A percentile compares a stretch with the other conserved stretches of the same genome.
Conservation (phyloP, 2,888 invertebrate species). For the Willowsia nigromaculata region DNA sequence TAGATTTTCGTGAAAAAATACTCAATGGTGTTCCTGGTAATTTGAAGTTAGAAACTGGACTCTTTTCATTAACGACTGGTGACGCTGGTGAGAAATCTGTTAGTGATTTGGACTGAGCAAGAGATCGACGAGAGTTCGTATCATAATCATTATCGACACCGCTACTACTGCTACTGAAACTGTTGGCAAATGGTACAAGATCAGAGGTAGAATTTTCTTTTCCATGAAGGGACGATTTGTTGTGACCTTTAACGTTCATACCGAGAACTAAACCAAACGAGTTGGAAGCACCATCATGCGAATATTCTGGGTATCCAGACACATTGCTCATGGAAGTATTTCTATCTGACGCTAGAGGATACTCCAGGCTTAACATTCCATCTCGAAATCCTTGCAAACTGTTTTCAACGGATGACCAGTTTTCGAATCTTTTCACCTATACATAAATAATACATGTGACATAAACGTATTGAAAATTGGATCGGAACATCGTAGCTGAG, state of each 20-base stretch:
- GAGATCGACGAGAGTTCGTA: not conserved
- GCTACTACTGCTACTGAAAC: constrained; percentile 1
- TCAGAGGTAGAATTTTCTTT: not conserved
- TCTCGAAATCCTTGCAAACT: not conserved
- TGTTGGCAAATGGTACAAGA: constrained; percentile 30
- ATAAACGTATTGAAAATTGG: not conserved
- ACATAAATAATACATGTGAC: not conserved
- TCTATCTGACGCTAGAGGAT: not conserved
- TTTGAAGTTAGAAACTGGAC: not conserved
- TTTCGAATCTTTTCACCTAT: not conserved
- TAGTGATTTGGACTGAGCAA: not conserved
- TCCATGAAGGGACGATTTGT: not conserved
- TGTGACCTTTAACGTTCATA: not conserved
- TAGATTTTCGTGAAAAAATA: constrained; percentile 28
- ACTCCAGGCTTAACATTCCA: not conserved
- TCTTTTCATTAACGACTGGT: not conserved
- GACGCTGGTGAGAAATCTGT: not conserved
- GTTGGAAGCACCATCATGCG: not conserved
- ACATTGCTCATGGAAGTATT: not conserved
- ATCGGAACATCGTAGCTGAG: no score
- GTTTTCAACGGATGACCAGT: not conserved
- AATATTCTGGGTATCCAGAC: not conserved
- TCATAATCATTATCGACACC: not conserved
- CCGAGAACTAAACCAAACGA: not conserved
- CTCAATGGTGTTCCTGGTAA: constrained; percentile 24